Evolutionary conservation across 2,797 vertebrate species (phyloP).

Genomic region (Chelonia mydas): DNA sequence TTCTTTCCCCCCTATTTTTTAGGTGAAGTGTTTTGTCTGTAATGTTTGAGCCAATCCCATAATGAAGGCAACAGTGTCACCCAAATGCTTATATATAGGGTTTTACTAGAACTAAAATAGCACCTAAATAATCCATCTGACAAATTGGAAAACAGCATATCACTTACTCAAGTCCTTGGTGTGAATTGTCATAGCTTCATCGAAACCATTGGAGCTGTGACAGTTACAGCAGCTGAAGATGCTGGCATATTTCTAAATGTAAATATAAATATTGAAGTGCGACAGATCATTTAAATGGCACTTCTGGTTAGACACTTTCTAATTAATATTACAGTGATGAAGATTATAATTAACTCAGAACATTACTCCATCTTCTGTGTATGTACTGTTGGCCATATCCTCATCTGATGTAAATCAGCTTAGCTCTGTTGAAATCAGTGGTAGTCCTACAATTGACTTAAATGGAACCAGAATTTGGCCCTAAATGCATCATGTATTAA

Average conservation of each 20-base stretch:
- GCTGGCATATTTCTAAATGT: background rate
- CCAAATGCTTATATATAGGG: slow-evolving; percentile 23
- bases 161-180: background rate
- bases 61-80: background rate
- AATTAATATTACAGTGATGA: background rate
- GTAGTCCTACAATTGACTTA: background rate
- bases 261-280: background rate
- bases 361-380: background rate
- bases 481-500: background rate
- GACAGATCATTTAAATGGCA: background rate
- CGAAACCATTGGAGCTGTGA: background rate
- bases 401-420: background rate
- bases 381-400: background rate
- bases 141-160: background rate
- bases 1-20: background rate
- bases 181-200: background rate
- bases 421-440: background rate
- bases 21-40: background rate
- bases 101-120: slow-evolving; percentile 29
- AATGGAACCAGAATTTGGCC: background rate
- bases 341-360: background rate
- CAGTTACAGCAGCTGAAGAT: background rate
- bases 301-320: background rate
- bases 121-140: slow-evolving; percentile 10
- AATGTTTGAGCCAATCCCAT: slow-evolving; percentile 19